Conservation (phyloP, 2,888 invertebrate genomes). For the Merodon equestris region DNA sequence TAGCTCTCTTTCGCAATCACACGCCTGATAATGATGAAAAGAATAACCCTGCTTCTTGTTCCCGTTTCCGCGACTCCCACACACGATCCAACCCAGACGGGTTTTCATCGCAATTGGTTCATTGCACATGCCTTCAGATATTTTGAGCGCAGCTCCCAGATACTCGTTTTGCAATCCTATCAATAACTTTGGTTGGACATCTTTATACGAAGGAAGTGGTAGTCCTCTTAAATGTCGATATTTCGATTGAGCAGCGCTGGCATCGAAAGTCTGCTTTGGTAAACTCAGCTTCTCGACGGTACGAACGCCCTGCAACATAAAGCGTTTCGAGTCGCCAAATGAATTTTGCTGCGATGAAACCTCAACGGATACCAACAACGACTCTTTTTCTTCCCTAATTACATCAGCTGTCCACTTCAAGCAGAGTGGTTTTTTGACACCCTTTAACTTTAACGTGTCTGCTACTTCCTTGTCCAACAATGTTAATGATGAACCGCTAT, state of each 20-base stretch:
- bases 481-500: background rate
- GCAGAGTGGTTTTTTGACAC: background rate
- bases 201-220: constrained; percentile 30
- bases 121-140: constrained; percentile 24
- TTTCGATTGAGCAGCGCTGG: background rate
- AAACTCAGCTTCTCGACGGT: constrained; percentile 41
- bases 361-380: background rate
- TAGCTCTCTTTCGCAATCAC: constrained; percentile 42
- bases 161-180: constrained; percentile 58
- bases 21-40: constrained; percentile 33
- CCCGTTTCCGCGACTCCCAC: constrained; percentile 8
- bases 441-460: background rate
- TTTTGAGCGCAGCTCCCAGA: constrained; percentile 31
- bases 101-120: constrained; percentile 9
- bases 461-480: background rate
- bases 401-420: constrained; percentile 6
- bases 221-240: constrained; percentile 47
- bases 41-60: background rate
- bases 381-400: background rate
- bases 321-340: background rate
- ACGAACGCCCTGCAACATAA: constrained; percentile 8
- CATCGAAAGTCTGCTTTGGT: constrained; percentile 26
- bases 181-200: constrained; percentile 31
- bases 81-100: constrained; percentile 2
- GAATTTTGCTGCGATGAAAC: background rate